Base-by-base conservation (phyloP, 2,888 invertebrate species). In the Sialis fuliginosa region DNA sequence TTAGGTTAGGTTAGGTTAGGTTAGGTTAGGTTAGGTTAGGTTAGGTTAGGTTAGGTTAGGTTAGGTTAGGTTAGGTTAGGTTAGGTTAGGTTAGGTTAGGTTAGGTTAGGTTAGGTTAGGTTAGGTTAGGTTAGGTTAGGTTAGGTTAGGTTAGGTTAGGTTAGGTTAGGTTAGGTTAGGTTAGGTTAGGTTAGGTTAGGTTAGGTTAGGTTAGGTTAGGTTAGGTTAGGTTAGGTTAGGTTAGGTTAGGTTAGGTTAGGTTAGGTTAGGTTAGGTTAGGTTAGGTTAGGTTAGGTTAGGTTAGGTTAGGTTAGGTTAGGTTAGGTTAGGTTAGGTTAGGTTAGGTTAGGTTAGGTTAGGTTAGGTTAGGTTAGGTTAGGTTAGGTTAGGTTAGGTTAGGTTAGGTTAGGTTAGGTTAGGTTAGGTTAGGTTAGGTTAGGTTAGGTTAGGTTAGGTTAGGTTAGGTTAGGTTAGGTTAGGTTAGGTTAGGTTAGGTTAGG, bases 101-200 rank as follows among this genome's bases (percentile, higher is more conserved):
- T 47, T 47, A 47, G 47, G 48, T 39, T 45, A 45, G 50, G 50
- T 49, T 49, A 45, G 50, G 50, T 50, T 50, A 47, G 50, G 50
- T 49, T 49, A 45, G 50, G 50, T 50, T 49, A 41, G 47, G 50
- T 51, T 51, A 42, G 51, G 51, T 51, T 53, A 43, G 52, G 52
- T 50, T 52, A 48, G 50, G 52, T 51, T 52, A 47, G 51, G 53
- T 52, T 52, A 45, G 52, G 51, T 52, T 52, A 48, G 22, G 22
- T 22, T 22, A 22, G 22, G 22, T 22, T 22, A 22, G 22, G 22
- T 22, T 22, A 22, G 22, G 52, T 49, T 51, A 45, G 49, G 52
- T 53, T 53, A 48, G 52, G 53, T 52, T 52, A 49, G 51, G 51
- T 51, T 51, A 49, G 53, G 48, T 53, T 50, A 45, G 51, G 52